phyloP scores from a whole-genome alignment of 2,113 vertebrate genomes.

The Xiphias gladius region DNA sequence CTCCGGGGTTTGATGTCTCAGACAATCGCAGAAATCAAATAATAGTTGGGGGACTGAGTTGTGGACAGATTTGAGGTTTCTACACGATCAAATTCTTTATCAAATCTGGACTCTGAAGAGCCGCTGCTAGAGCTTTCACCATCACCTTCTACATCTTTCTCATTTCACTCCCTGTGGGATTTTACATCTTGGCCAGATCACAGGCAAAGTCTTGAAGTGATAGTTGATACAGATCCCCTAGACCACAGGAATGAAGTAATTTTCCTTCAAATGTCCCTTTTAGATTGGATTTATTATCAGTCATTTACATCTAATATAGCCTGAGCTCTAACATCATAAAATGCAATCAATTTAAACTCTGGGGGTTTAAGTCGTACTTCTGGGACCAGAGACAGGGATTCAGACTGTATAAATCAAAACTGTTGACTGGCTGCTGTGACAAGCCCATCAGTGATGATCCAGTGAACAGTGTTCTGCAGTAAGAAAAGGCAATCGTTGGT shows the following conservation, averaged over 20 bases:
- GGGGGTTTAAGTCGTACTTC: constrained; percentile 66
- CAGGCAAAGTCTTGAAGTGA: constrained; percentile 65
- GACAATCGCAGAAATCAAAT: constrained; percentile 73
- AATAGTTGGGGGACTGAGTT: constrained; percentile 61
- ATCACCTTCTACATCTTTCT: constrained; percentile 65
- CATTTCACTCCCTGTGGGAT: constrained; percentile 56
- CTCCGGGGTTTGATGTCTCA: constrained; percentile 71
- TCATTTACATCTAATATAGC: constrained; percentile 79
- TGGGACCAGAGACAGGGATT: constrained; percentile 49
- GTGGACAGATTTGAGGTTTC: constrained; percentile 57
- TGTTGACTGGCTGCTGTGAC: constrained; percentile 75
- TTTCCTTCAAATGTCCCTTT: constrained; percentile 79
- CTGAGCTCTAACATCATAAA: constrained; percentile 78
- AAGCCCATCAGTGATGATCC: constrained; percentile 76
- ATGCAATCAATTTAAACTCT: constrained; percentile 75
- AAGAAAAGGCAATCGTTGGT: constrained; percentile 65
- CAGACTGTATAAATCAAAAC: constrained; percentile 76
- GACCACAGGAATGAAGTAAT: constrained; percentile 71
- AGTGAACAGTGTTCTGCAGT: constrained; percentile 62
- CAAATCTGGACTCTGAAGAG: constrained; percentile 65
- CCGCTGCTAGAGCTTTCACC: constrained; percentile 39
- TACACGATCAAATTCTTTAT: constrained; percentile 60
- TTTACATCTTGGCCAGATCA: constrained; percentile 72
- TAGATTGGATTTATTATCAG: constrained; percentile 81
- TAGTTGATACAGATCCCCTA: constrained; percentile 67